Conservation (phyloP, 2,797 vertebrate genomes). For the Aldrovandia affinis region DNA sequence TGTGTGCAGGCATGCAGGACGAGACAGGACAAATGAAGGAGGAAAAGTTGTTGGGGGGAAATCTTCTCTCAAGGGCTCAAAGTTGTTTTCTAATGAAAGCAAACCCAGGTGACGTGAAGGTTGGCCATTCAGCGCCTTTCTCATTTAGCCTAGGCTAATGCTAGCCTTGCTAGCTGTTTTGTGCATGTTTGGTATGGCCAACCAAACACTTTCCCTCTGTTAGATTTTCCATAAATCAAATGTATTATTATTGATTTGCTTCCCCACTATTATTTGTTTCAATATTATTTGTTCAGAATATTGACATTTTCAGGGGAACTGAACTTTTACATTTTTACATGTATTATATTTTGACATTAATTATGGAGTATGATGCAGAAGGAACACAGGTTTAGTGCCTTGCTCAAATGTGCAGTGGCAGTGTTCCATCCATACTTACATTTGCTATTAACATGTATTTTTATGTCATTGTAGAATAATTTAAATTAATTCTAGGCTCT, state of each 20-base stretch:
- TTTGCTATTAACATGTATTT: neutral
- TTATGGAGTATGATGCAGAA: neutral
- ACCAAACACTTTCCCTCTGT: neutral
- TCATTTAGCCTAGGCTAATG: too few relatives aligned
- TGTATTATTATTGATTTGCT: neutral
- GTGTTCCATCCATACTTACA: neutral
- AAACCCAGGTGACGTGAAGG: neutral
- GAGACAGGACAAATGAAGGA: constrained; percentile 7
- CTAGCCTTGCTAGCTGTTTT: neutral
- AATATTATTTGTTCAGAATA: too few relatives aligned
- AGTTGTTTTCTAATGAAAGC: neutral
- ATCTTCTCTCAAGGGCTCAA: neutral
- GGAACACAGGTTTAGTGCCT: neutral
- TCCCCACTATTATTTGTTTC: too few relatives aligned
- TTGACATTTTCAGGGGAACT: too few relatives aligned
- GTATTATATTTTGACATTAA: neutral
- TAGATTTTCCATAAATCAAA: neutral
- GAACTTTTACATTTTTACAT: too few relatives aligned
- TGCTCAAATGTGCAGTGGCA: too few relatives aligned
- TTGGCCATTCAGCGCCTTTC: neutral
- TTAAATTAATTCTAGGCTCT: neutral
- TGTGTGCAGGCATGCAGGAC: too few relatives aligned
- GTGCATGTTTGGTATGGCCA: neutral
- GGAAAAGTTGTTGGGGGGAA: neutral
- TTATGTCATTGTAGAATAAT: neutral